Evolutionary conservation across 2,797 vertebrate species (phyloP).

Genomic region (Caiman crocodilus): DNA sequence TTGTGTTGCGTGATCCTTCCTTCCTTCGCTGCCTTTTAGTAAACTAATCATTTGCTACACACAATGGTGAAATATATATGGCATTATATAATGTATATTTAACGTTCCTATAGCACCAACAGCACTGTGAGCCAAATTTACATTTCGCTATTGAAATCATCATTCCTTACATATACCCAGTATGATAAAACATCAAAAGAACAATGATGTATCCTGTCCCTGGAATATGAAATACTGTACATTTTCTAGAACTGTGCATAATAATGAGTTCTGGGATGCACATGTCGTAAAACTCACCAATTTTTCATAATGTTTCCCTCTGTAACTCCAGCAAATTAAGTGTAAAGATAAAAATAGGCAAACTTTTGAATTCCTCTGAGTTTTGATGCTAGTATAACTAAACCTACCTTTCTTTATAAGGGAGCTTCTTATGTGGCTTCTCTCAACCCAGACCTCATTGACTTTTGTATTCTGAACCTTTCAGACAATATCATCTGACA

Average conservation of each 20-base stretch:
- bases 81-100: conserved; percentile 32
- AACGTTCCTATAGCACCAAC: conserved; percentile 48
- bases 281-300: conserved; percentile 33
- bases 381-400: not conserved
- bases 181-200: conserved; percentile 58
- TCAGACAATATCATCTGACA: conserved; percentile 24
- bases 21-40: conserved; percentile 12
- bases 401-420: not conserved
- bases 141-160: conserved; percentile 39
- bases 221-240: conserved; percentile 49
- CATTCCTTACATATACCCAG: conserved; percentile 16
- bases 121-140: conserved; percentile 45
- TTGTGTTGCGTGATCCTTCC: not conserved
- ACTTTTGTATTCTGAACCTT: conserved; percentile 43
- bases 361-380: conserved; percentile 49
- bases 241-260: conserved; percentile 52
- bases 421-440: not conserved
- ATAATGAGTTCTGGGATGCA: conserved; percentile 19
- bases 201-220: conserved; percentile 38
- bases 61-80: conserved; percentile 47
- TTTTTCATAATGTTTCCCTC: conserved; percentile 44
- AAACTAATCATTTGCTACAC: conserved; percentile 37
- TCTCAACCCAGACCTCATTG: conserved; percentile 20
- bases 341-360: conserved; percentile 28
- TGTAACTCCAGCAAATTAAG: conserved; percentile 48